Evolutionary conservation across 2,888 invertebrate genomes (phyloP).

Genomic region (Ptilodon capucinus): DNA sequence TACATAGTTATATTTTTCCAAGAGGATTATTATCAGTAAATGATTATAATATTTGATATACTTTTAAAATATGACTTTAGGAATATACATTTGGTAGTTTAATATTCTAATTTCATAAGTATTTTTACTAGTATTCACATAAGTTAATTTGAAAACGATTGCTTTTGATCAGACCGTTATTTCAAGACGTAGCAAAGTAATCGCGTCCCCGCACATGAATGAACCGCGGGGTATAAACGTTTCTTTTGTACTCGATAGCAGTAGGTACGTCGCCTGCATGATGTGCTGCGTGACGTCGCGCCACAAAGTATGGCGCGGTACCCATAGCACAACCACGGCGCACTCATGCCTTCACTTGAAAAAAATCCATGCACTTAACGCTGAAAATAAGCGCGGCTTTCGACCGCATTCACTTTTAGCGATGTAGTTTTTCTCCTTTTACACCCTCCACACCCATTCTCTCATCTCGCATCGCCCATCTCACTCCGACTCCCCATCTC

Average conservation of each 20-base stretch:
- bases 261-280: conserved; percentile 11
- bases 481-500: conserved; percentile 63
- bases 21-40: too few species aligned
- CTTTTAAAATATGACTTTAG: too few species aligned
- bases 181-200: too few species aligned
- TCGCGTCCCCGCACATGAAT: conserved; percentile 14
- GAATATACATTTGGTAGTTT: too few species aligned
- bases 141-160: too few species aligned
- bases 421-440: conserved; percentile 82
- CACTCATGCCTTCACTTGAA: conserved; percentile 75
- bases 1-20: too few species aligned
- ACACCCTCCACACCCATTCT: conserved; percentile 77
- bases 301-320: conserved; percentile 16
- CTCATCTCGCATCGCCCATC: conserved; percentile 65
- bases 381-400: conserved; percentile 80
- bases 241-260: conserved; percentile 23
- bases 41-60: too few species aligned
- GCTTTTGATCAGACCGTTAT: too few species aligned
- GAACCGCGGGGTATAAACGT: conserved; percentile 12
- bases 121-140: too few species aligned
- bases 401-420: conserved; percentile 83
- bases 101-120: too few species aligned
- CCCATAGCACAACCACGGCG: conserved; percentile 35
- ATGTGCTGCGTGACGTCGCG: conserved; percentile 14
- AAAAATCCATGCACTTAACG: conserved; percentile 82